Evolutionary conservation across 2,113 vertebrate species (phyloP).

Genomic region (Neodontobutis hainanensis): DNA sequence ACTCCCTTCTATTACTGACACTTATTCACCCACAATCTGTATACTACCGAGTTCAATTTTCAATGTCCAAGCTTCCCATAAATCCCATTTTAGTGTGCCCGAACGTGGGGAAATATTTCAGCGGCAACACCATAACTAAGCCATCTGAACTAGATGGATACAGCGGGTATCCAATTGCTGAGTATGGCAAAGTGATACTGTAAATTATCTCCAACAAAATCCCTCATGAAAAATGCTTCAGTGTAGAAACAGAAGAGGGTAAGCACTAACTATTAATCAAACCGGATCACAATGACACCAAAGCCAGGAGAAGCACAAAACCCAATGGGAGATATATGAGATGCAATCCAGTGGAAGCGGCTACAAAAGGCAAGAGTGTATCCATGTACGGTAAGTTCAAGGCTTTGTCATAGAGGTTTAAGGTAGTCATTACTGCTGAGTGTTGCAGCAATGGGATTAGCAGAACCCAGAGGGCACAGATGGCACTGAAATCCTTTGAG

Average conservation of each 20-base stretch:
- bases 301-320: slow-evolving; percentile 22
- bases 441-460: slow-evolving; percentile 67
- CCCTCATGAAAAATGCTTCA: slow-evolving; percentile 7
- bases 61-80: neutral
- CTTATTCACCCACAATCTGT: neutral
- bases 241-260: slow-evolving; percentile 13
- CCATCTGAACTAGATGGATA: slow-evolving; percentile 1
- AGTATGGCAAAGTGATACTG: neutral
- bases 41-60: neutral
- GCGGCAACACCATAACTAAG: slow-evolving; percentile 3
- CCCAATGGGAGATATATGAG: slow-evolving; percentile 14
- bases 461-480: slow-evolving; percentile 70
- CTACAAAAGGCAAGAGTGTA: slow-evolving; percentile 25
- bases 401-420: slow-evolving; percentile 47
- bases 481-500: slow-evolving; percentile 66
- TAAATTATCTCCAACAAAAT: slow-evolving; percentile 8
- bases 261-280: slow-evolving; percentile 39
- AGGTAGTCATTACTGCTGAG: slow-evolving; percentile 67
- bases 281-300: slow-evolving; percentile 14
- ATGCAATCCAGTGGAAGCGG: slow-evolving; percentile 9
- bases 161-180: slow-evolving; percentile 7
- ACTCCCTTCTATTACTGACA: neutral
- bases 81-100: neutral
- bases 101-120: neutral
- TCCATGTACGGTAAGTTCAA: slow-evolving; percentile 31